phyloP scores from a whole-genome alignment of 2,888 invertebrate genomes.

The Dryobotodes eremita region DNA sequence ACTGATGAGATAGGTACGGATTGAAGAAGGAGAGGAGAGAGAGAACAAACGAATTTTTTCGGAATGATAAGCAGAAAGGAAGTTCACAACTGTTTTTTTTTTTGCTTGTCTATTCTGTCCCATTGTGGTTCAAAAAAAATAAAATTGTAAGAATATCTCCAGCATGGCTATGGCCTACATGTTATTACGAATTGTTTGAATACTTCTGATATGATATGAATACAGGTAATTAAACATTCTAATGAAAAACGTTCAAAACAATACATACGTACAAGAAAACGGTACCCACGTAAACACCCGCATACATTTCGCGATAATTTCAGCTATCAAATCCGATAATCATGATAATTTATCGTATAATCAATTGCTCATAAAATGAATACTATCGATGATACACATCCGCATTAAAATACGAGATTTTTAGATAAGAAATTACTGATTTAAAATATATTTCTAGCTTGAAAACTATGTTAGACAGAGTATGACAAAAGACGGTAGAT shows the following conservation, averaged over 20 bases:
- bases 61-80: neutral
- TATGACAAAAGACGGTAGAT: neutral
- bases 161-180: neutral
- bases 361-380: slow-evolving; percentile 57
- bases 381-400: slow-evolving; percentile 48
- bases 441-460: slow-evolving; percentile 23
- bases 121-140: too few relatives aligned
- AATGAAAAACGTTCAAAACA: slow-evolving; percentile 6
- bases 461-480: slow-evolving; percentile 17
- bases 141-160: too few relatives aligned
- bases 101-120: too few relatives aligned
- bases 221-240: slow-evolving; percentile 14
- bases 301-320: slow-evolving; percentile 50
- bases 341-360: slow-evolving; percentile 52
- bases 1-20: neutral
- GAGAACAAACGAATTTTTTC: neutral
- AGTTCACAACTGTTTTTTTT: neutral
- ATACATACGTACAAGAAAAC: slow-evolving; percentile 13
- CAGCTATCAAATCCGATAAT: slow-evolving; percentile 51
- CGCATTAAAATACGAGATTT: slow-evolving; percentile 55
- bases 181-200: slow-evolving; percentile 3
- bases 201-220: slow-evolving; percentile 14
- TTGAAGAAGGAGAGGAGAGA: neutral
- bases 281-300: slow-evolving; percentile 13
- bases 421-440: slow-evolving; percentile 51